Base-by-base conservation (phyloP, 2,797 vertebrate genomes). In the Mus spretus region DNA sequence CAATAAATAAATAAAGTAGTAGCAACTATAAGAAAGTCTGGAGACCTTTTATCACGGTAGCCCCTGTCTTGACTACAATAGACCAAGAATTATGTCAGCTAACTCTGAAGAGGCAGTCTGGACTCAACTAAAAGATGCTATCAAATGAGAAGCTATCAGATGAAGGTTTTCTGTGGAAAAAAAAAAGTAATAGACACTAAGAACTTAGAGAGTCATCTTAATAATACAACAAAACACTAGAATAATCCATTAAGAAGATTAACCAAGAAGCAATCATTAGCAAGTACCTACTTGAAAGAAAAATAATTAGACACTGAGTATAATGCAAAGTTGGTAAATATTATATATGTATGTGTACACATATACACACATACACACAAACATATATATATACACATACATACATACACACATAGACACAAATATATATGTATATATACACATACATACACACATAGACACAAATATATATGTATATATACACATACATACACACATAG, bases 211-310 rank as follows among this genome's bases (percentile, higher is more conserved):
- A 70, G 74, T 74, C 79, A 61, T 87, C 47, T 57, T 63, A 13
- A 87, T 26, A 1, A 63, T 72, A 57, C 14, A 74, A 10, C 92
- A 63, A 74, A 94, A 44, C 13, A 44, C 14, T 24, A 8, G 11
- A 75, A 26, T 80, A 44, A 61, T n/a, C 53, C 15, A n/a, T 26
- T 75, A 50, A 86, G 44, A 90, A 78, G 4, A 78, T 92, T 87
- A 95, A 72, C 44, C 82, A 81, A 74, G 40, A 82, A 67, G 24
- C 70, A 92, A 55, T 93, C 87, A 57, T 44, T 90, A 91, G 44
- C 59, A 70, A 87, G 84, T 84, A 28, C 26, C 57, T n/a, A 85
- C 72, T 34, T 89, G 65, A 31, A 31, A 65, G 44, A 88, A 94
- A 88, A 14, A 44, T 86, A 14, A 90, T 22, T 83, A 88, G 50